Conservation (phyloP, 1,140 invertebrate species). For the Drosophila yakuba region DNA sequence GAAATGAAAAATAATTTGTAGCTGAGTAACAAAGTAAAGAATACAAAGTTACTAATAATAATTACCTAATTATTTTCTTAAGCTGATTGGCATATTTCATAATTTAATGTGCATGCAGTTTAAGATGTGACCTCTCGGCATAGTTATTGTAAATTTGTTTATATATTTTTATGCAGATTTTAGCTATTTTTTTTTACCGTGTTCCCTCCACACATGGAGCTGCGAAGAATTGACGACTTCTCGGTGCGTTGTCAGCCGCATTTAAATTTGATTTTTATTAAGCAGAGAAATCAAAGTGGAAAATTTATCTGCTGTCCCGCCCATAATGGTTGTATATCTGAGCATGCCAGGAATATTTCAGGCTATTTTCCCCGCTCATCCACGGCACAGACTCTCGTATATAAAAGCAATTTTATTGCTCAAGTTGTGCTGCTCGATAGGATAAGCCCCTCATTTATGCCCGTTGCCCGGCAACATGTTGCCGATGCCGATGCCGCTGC, state of each 20-base stretch:
- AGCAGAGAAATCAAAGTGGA: constrained; percentile 79
- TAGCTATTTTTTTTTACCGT: not conserved
- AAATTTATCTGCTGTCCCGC: constrained; percentile 63
- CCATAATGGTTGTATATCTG: constrained; percentile 54
- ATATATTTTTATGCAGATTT: not conserved
- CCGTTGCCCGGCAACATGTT: constrained; percentile 77
- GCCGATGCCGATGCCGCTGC: constrained; percentile 18
- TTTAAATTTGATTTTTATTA: constrained; percentile 84
- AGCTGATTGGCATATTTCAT: too few species aligned
- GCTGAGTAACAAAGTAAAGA: too few species aligned
- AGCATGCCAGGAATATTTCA: constrained; percentile 72
- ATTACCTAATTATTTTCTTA: too few species aligned
- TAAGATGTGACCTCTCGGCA: too few species aligned
- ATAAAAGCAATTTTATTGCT: constrained; percentile 82
- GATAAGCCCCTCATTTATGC: constrained; percentile 80
- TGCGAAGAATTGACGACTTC: constrained; percentile 28
- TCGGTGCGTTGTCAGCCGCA: constrained; percentile 75
- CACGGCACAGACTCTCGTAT: constrained; percentile 28
- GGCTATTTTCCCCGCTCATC: constrained; percentile 22
- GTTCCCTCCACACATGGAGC: constrained; percentile 38
- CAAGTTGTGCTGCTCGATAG: constrained; percentile 78
- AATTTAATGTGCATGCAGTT: too few species aligned
- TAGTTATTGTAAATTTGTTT: not conserved
- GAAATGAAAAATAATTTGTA: too few species aligned
- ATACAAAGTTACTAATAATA: too few species aligned